These are phyloP conservation scores for Tineola bisselliella DNA, from an alignment of 2,888 invertebrate species.

Conservation along the genomic window DNA sequence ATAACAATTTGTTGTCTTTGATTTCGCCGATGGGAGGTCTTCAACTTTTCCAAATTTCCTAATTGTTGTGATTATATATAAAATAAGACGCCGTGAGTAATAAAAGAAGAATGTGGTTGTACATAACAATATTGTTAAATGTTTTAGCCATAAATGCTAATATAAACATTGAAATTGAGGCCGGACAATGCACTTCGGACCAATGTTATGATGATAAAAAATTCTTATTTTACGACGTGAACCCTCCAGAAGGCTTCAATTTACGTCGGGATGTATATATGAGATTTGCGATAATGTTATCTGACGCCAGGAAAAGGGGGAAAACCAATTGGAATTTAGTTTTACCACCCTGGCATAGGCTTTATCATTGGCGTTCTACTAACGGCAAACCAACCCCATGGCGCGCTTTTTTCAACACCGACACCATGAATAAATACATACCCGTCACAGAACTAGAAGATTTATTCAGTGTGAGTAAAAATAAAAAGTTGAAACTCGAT, in stretches of 20 bases:
- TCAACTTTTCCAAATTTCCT: too few relatives aligned
- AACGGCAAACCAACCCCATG: conserved; percentile 76
- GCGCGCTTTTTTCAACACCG: conserved; percentile 86
- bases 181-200: background rate
- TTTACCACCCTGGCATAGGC: conserved; percentile 89
- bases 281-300: conserved; percentile 85
- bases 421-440: conserved; percentile 78
- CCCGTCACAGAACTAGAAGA: conserved; percentile 90
- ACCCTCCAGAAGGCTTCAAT: conserved; percentile 97
- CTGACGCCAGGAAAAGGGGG: conserved; percentile 68
- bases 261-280: conserved; percentile 95
- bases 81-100: too few relatives aligned
- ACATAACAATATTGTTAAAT: background rate
- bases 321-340: conserved; percentile 73
- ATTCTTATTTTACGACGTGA: conserved; percentile 92
- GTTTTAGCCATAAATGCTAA: background rate
- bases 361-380: conserved; percentile 89
- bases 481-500: conserved; percentile 68
- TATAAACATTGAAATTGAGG: background rate
- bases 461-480: conserved; percentile 58
- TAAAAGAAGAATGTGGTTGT: background rate
- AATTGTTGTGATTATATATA: too few relatives aligned
- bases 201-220: conserved; percentile 37
- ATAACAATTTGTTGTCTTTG: too few relatives aligned
- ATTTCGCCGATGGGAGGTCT: too few relatives aligned